These are phyloP conservation scores for Leptura quadrifasciata DNA, from an alignment of 2,888 invertebrate genomes.

Conservation along the genomic window DNA sequence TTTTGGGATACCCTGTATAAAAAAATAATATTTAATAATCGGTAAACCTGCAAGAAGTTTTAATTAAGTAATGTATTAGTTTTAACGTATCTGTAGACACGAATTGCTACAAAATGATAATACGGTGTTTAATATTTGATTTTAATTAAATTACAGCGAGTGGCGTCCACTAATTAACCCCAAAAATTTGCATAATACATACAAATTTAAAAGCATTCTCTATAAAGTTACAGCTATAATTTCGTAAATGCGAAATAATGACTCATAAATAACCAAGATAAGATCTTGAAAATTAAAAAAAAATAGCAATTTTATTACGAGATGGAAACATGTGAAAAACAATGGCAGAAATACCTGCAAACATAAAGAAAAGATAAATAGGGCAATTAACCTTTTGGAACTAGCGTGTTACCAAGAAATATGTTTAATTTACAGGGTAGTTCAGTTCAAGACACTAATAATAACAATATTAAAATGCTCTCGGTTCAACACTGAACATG, in stretches of 20 bases:
- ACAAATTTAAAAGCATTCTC: slow-evolving; percentile 3
- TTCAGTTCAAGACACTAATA: neutral
- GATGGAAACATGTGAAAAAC: slow-evolving; percentile 19
- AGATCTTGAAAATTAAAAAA: slow-evolving; percentile 24
- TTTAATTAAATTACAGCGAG: neutral
- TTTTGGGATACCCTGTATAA: too few species aligned
- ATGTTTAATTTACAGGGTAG: slow-evolving; percentile 34
- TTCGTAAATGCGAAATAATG: slow-evolving; percentile 26
- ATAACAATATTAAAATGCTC: neutral
- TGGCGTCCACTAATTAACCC: neutral
- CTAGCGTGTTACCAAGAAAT: slow-evolving; percentile 40
- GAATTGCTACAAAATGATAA: neutral
- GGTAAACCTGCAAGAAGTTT: too few species aligned
- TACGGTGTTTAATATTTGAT: neutral
- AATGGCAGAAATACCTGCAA: slow-evolving; percentile 24
- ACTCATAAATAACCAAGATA: slow-evolving; percentile 31
- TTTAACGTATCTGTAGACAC: neutral
- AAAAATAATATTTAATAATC: too few species aligned
- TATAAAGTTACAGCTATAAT: slow-evolving; percentile 20
- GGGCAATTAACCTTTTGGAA: slow-evolving; percentile 40
- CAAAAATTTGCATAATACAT: slow-evolving; percentile 20
- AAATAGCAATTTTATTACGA: slow-evolving; percentile 14
- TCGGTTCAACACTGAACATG: neutral
- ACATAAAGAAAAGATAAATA: slow-evolving; percentile 31
- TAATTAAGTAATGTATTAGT: neutral